These are phyloP conservation scores for Trichogramma dendrolimi DNA, from an alignment of 2,888 invertebrate genomes.

Conservation along the genomic window DNA sequence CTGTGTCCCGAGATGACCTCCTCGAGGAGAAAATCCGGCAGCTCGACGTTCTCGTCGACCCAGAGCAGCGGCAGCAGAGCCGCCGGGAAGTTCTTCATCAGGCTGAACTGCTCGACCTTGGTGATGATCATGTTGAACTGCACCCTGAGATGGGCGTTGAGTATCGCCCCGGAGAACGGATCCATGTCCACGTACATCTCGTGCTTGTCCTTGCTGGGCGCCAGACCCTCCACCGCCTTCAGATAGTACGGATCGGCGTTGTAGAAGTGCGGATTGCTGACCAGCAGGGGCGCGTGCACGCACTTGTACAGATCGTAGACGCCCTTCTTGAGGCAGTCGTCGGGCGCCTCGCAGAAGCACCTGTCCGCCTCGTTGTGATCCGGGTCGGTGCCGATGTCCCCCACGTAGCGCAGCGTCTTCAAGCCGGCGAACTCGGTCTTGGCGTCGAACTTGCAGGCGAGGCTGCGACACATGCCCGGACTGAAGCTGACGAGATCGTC, in stretches of 20 bases:
- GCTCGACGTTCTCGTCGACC: slow-evolving; percentile 67
- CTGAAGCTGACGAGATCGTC: slow-evolving; percentile 69
- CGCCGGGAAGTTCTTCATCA: slow-evolving; percentile 63
- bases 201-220: slow-evolving; percentile 60
- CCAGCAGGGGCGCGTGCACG: slow-evolving; percentile 67
- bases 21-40: slow-evolving; percentile 38
- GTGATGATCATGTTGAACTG: slow-evolving; percentile 70
- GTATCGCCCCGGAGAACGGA: slow-evolving; percentile 70
- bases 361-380: slow-evolving; percentile 55
- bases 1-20: slow-evolving; percentile 34
- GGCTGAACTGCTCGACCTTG: slow-evolving; percentile 62
- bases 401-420: too few species aligned
- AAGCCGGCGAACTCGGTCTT: too few species aligned
- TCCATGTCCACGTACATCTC: slow-evolving; percentile 75
- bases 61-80: slow-evolving; percentile 72
- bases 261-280: slow-evolving; percentile 76
- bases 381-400: slow-evolving; percentile 65
- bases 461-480: slow-evolving; percentile 68
- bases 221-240: slow-evolving; percentile 39
- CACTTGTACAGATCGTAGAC: slow-evolving; percentile 67
- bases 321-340: slow-evolving; percentile 68
- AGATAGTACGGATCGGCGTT: slow-evolving; percentile 56
- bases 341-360: slow-evolving; percentile 58
- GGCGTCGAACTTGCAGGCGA: too few species aligned
- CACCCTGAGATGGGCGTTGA: slow-evolving; percentile 67